Base-by-base conservation (phyloP, 2,113 vertebrate species). In the Mesocricetus auratus region DNA sequence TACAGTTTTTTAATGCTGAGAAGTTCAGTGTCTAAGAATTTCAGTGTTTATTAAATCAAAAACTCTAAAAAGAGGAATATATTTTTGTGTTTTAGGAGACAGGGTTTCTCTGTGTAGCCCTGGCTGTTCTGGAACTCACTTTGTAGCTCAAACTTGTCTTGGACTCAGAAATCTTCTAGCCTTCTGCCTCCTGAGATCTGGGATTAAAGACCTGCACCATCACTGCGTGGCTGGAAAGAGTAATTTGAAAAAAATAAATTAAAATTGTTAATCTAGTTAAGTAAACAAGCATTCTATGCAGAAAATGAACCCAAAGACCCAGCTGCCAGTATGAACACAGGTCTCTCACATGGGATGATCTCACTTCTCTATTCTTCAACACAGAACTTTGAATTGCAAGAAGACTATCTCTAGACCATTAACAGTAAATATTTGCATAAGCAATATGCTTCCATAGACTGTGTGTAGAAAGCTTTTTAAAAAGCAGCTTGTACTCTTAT, bases 351-450 rank as follows among this genome's bases (percentile, higher is more conserved):
- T 12, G 62, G 45, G 19, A 96, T 36, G 17, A 22, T 22, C 66
- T 89, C 7, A 39, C 24, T 39, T 93, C 19, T 29, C 10, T 86
- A 4, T 83, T 90, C 9, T 88, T 53, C 4, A 89, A 89, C 5
- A 62, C 10, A n/a, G 19, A 86, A 78, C 45, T 89, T 93, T 94
- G 92, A 95, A 12, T 82, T 95, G 64, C 39, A 89, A 60, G 60
- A 87, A 96, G 81, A 64, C 62, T 45, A 39, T 26, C 33, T 62
- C 50, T 66, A 66, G 29, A 6, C 47, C 6, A 15, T 36, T n/a
- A 6, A 5, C 21, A 89, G 0, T 53, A 68, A 73, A 53, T 89
- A 31, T 68, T 56, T 19, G 33, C 45, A 1, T 17, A 22, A 64
- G 11, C 29, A 24, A 24, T 81, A 58, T 62, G 39, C 47, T 66